Evolutionary conservation across 2,113 vertebrate species (phyloP), one percentile per base, ranked within the genome.

Genomic region (Vimba vimba): DNA sequence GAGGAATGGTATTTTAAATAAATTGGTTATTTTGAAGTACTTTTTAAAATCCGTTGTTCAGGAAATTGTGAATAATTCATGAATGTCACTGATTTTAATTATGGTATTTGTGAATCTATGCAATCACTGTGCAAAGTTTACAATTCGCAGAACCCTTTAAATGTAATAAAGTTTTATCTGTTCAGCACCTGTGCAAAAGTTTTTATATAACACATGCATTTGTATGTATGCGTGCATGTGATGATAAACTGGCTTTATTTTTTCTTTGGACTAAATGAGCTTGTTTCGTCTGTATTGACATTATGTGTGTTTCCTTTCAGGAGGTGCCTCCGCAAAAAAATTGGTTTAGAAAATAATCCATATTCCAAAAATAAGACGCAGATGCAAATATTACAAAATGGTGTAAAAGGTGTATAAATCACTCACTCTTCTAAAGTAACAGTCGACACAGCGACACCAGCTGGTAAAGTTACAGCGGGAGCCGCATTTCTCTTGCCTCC

Each of bases 151-250:
- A 69, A 17, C 36, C 12, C 7, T 85, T 85, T 78, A 25, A 71
- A 36, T 79, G 74, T 19, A 88, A 88, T 88, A 87, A 87, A 84
- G 76, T 80, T 74, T 15, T 84, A 60, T 66, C 1, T 1, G 59
- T 66, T 81, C n/a, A 81, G 9, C 57, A 12, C 21, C 0, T 6
- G 43, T 17, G 73, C 64, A 33, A 36, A 7, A 21, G 66, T 15
- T 76, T 76, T 5, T 77, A 4, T 55, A 77, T 19, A 10, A 52
- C 13, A 27, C 60, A 64, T 23, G 9, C 27, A 5, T 19, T 39
- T 39, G 33, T 71, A 68, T 19, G 15, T 19, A 36, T 68, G 64
- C 19, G 39, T 43, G 33, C 68, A 39, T 21, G 39, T 12, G 33
- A 11, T 71, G 19, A 71, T 23, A 23, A 12, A 39, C 33, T 0